Percentiles rank a stretch among this genome's conserved stretches.
Evolutionary conservation across 2,797 vertebrate genomes (phyloP).

Genomic region (Pseudochaenichthys georgianus): DNA sequence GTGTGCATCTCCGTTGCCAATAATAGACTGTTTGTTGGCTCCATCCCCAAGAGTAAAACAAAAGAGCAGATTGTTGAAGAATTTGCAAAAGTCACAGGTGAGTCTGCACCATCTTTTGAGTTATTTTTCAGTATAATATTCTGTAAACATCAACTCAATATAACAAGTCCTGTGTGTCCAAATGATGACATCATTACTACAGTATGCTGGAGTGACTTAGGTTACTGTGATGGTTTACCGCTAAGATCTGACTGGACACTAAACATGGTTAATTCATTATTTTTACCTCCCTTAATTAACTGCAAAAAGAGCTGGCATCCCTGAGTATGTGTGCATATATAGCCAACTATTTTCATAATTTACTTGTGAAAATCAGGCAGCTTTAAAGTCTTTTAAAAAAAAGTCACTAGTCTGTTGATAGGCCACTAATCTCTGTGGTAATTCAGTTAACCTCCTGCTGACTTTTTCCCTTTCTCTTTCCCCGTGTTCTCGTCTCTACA

Average conservation of each 20-base stretch:
- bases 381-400: too few relatives aligned
- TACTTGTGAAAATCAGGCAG: background rate
- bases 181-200: constrained; percentile 61
- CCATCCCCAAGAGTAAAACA: constrained; percentile 99
- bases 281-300: background rate
- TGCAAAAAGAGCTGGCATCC: too few relatives aligned
- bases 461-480: constrained; percentile 12
- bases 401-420: background rate
- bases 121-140: background rate
- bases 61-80: constrained; percentile 99
- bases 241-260: constrained; percentile 77
- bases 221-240: constrained; percentile 74
- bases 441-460: constrained; percentile 14
- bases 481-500: constrained; percentile 67
- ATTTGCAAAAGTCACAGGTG: constrained; percentile 99
- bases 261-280: background rate
- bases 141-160: background rate
- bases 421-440: background rate
- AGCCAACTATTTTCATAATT: background rate
- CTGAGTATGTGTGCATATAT: background rate
- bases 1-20: constrained; percentile 99
- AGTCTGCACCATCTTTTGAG: constrained; percentile 48
- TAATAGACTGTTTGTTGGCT: constrained; percentile 99
- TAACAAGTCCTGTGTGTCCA: constrained; percentile 45
- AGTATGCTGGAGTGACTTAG: constrained; percentile 64